Evolutionary conservation across 1,140 invertebrate species (phyloP).

Genomic region (Zaprionus camerounensis): DNA sequence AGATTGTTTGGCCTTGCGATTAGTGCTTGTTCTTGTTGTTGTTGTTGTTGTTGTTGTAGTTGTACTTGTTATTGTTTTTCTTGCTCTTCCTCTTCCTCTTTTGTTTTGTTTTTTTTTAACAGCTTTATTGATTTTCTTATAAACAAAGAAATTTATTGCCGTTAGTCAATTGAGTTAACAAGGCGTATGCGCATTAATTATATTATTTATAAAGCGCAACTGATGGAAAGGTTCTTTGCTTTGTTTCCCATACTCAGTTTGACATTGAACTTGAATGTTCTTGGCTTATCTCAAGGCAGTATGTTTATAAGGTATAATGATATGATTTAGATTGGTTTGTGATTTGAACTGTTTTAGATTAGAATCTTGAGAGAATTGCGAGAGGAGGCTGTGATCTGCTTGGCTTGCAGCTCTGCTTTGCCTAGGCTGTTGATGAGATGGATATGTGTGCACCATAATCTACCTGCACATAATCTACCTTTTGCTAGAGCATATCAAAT

Average conservation of each 20-base stretch:
- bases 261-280: background rate
- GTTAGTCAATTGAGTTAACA: conserved; percentile 5
- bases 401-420: no score
- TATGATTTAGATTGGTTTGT: background rate
- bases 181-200: conserved; percentile 6
- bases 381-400: no score
- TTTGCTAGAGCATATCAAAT: no score
- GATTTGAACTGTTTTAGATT: no score
- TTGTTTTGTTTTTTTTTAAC: conserved; percentile 16
- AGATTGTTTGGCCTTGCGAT: conserved; percentile 46
- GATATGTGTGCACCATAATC: no score
- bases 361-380: no score
- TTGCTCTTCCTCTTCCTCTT: background rate
- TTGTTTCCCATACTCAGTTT: background rate
- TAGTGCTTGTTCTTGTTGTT: background rate
- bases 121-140: conserved; percentile 34
- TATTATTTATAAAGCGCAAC: background rate
- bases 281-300: no score
- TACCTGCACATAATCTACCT: no score
- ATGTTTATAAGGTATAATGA: background rate
- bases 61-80: background rate
- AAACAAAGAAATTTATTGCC: conserved; percentile 4
- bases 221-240: background rate
- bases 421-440: no score
- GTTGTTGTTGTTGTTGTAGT: background rate